Conservation (phyloP, 2,113 vertebrate species). For the Genyomyrus donnyi region DNA sequence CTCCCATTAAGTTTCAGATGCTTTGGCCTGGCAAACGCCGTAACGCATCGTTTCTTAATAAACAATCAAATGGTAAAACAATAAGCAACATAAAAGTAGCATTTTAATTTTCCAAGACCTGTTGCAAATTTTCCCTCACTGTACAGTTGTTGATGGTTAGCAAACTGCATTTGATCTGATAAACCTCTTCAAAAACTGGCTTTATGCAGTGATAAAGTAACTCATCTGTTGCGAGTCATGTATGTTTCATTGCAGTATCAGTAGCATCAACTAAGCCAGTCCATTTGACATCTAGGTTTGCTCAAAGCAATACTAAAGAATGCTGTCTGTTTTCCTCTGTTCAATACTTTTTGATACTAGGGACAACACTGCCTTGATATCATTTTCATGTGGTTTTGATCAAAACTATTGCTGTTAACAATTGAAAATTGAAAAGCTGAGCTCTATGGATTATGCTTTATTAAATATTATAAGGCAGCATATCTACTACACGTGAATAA, state of each 20-base stretch:
- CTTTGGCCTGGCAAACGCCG: neutral
- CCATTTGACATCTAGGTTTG: slow-evolving; percentile 61
- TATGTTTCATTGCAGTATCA: slow-evolving; percentile 68
- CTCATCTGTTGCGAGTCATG: slow-evolving; percentile 55
- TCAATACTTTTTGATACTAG: slow-evolving; percentile 54
- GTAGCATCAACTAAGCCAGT: slow-evolving; percentile 54
- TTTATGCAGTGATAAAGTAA: slow-evolving; percentile 51
- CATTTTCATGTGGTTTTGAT: slow-evolving; percentile 60
- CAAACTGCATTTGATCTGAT: neutral
- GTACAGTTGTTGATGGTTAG: neutral
- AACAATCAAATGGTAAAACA: neutral
- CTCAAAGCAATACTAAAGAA: slow-evolving; percentile 67
- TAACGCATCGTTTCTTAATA: neutral
- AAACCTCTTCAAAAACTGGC: neutral
- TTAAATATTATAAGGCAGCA: slow-evolving; percentile 8
- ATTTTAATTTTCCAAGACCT: neutral
- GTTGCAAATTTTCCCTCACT: neutral
- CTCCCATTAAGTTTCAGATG: neutral
- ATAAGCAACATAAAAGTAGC: neutral
- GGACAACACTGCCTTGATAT: slow-evolving; percentile 57
- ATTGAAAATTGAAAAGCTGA: slow-evolving; percentile 47
- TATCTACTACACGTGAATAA: slow-evolving; percentile 44
- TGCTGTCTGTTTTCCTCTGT: slow-evolving; percentile 71
- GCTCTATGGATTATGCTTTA: slow-evolving; percentile 44
- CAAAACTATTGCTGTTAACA: slow-evolving; percentile 54